Conservation (phyloP, 2,797 vertebrate genomes). For the Sebastes itinus region DNA sequence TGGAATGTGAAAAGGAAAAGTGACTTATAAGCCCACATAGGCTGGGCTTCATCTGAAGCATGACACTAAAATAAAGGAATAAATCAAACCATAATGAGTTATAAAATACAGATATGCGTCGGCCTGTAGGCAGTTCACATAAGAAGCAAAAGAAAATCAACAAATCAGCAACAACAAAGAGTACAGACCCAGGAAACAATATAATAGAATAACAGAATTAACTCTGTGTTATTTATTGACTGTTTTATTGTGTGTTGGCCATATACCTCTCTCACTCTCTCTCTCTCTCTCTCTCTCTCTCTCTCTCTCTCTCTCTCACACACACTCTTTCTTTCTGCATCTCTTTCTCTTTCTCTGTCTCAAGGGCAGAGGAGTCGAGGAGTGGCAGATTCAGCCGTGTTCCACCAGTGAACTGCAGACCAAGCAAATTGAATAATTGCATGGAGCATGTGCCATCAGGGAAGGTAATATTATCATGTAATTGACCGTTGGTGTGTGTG, state of each 20-base stretch:
- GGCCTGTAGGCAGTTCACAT: not conserved
- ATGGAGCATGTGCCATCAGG: slow-evolving; percentile 59
- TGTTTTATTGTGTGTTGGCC: not conserved
- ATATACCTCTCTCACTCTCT: too few relatives aligned
- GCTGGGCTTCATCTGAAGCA: not conserved
- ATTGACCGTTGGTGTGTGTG: slow-evolving; percentile 38
- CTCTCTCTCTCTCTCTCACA: too few relatives aligned
- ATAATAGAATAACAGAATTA: not conserved
- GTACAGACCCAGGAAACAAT: not conserved
- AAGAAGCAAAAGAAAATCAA: not conserved
- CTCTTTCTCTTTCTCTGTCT: not conserved
- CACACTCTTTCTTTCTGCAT: not conserved
- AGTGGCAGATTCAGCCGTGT: slow-evolving; percentile 31
- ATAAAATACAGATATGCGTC: not conserved
- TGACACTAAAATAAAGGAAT: not conserved
- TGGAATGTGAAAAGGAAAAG: too few relatives aligned
- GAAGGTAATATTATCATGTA: slow-evolving; percentile 64
- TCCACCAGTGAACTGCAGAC: slow-evolving; percentile 60
- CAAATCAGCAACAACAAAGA: not conserved
- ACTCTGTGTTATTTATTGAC: not conserved
- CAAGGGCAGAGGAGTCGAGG: not conserved
- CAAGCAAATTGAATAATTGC: slow-evolving; percentile 72
- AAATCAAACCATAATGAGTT: not conserved
- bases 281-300: not conserved
- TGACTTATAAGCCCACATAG: too few relatives aligned